Evolutionary conservation across 2,888 invertebrate species (phyloP), one percentile per base, ranked within the genome.

Genomic region (Neoscelio sp.): DNA sequence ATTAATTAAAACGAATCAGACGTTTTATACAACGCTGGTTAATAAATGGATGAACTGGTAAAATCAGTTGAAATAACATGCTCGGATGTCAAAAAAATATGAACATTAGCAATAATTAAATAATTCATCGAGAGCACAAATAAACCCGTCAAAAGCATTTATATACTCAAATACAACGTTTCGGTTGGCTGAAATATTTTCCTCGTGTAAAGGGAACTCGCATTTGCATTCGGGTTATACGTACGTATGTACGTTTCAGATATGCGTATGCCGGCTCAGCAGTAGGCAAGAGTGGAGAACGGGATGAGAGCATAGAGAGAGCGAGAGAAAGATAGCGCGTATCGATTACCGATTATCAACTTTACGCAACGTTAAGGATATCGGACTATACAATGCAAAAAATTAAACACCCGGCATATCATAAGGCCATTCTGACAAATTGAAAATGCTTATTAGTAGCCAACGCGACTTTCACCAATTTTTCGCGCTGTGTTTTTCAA

Each of bases 301-400:
- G 35, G 38, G 15, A 42, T 33, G 50, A 60, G 38, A 50, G n/a
- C n/a, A n/a, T n/a, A n/a, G n/a, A n/a, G n/a, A n/a, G n/a, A n/a
- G n/a, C n/a, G n/a, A n/a, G n/a, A n/a, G n/a, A 52, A 50, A 60
- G 70, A 60, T 70, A 58, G 40, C 60, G 15, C 42, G 17, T 60
- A 70, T 70, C 60, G 70, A 70, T 60, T 70, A 60, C 42, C 70
- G 70, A 70, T 70, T 60, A 60, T 52, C 50, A 60, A 70, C 70
- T 70, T 70, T 50, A 18, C 58, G 23, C 23, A 18, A 6, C 40
- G 23, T 58, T 48, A 50, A 70, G 40, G 30, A 35, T 58, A 48
- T 68, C 4, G 23, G 30, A 58, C 58, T 48, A 38, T n/a, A 33
- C 15, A 17, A 23, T 15, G 35, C n/a, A 26, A 54, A 68, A 56